Evolutionary conservation across 2,888 invertebrate genomes (phyloP).

Genomic region (Napeogenes inachia): DNA sequence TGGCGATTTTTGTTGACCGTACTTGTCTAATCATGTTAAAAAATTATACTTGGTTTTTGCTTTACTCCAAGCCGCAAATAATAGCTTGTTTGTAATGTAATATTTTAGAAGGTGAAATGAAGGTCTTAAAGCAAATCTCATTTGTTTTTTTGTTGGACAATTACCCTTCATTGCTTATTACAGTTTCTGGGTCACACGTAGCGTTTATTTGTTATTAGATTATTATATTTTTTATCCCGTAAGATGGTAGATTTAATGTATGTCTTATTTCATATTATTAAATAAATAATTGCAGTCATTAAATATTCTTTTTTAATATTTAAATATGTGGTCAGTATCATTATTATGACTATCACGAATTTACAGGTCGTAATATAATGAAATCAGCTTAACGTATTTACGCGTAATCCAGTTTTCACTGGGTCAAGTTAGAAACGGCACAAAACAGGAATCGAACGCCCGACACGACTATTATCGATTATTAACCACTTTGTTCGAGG

Average conservation of each 20-base stretch:
- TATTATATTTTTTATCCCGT: slow-evolving; percentile 3
- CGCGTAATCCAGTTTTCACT: slow-evolving; percentile 49
- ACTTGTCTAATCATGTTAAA: slow-evolving; percentile 48
- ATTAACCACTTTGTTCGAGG: slow-evolving; percentile 54
- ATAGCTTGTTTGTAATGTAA: slow-evolving; percentile 50
- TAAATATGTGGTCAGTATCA: slow-evolving; percentile 6
- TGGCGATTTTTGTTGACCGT: slow-evolving; percentile 37
- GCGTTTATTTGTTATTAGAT: slow-evolving; percentile 8
- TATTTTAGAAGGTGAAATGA: slow-evolving; percentile 38
- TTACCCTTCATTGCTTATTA: slow-evolving; percentile 24
- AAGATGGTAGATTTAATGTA: neutral
- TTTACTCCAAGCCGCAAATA: slow-evolving; percentile 49
- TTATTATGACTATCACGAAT: slow-evolving; percentile 8
- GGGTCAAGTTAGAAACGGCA: slow-evolving; percentile 61
- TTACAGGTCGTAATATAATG: slow-evolving; percentile 19
- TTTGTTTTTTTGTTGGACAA: slow-evolving; percentile 26
- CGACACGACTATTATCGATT: slow-evolving; percentile 64
- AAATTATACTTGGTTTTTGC: slow-evolving; percentile 51
- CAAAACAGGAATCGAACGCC: slow-evolving; percentile 50
- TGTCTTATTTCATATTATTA: neutral
- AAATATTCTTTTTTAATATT: slow-evolving; percentile 7
- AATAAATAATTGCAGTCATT: neutral
- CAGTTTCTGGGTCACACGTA: slow-evolving; percentile 29
- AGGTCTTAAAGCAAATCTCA: slow-evolving; percentile 31
- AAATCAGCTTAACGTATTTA: slow-evolving; percentile 21